Evolutionary conservation across 2,113 vertebrate species (phyloP), one percentile per base, ranked within the genome.

Genomic region (Epinephelus fuscoguttatus): DNA sequence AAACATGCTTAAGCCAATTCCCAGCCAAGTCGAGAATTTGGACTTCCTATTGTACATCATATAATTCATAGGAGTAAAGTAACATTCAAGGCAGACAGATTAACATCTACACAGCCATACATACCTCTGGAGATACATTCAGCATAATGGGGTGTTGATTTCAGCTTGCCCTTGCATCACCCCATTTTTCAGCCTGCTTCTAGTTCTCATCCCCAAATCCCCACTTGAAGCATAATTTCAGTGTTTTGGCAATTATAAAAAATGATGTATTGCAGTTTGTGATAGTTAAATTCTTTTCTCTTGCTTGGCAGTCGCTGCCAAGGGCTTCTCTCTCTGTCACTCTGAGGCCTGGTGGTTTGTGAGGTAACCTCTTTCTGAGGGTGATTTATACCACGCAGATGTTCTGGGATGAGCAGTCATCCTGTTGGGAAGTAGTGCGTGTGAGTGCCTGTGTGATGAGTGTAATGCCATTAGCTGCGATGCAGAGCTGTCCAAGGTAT

Each of bases 311-410:
- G 42, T 47, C 23, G 7, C 61, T 73, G 81, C 76, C 57, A 79
- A 64, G 56, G 81, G 75, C 49, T 84, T 90, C 64, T 82, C 74
- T 86, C 77, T 69, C 80, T 84, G 74, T 91, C 75, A 72, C 57
- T 82, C n/a, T 47, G 69, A 75, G 81, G 78, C 62, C 84, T 68
- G 75, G 75, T 81, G 89, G 66, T 85, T 86, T 81, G 80, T 86
- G 90, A 92, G 70, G 80, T 83, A 88, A 89, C 76, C 79, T 81
- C 75, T 81, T 71, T 79, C 61, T 9, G 18, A 19, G 63, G 21
- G 63, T 92, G 91, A 93, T 93, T 93, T 94, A 93, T 87, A 69
- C 57, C 33, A 40, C 83, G 66, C 94, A 94, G 90, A 91, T 94
- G 93, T 91, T 90, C 78, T 57, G 59, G 73, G 82, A 86, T 82